These are phyloP conservation scores for Microctonus aethiopoides DNA, from an alignment of 2,888 invertebrate species.

Conservation along the genomic window DNA sequence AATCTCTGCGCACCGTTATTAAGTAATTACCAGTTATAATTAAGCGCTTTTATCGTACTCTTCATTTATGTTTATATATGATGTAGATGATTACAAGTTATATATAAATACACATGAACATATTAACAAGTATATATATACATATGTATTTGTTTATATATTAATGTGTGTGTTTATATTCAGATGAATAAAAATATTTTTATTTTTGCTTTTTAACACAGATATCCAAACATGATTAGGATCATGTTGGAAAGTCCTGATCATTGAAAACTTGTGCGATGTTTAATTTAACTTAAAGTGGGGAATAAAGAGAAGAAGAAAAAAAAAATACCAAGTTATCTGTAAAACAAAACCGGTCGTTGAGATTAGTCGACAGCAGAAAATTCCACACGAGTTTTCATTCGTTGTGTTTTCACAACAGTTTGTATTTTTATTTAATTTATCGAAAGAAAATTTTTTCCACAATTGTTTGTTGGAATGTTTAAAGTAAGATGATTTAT, in stretches of 20 bases:
- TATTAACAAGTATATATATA: neutral
- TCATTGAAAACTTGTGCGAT: constrained; percentile 30
- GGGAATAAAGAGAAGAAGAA: constrained; percentile 20
- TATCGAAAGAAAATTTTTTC: neutral
- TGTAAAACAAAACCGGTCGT: constrained; percentile 37
- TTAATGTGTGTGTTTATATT: no score
- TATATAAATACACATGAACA: neutral
- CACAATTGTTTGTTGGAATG: neutral
- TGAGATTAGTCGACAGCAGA: constrained; percentile 28
- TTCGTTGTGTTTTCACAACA: constrained; percentile 24
- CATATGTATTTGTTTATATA: neutral
- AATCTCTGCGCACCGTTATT: constrained; percentile 20
- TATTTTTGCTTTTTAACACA: constrained; percentile 1
- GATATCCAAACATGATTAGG: constrained; percentile 23
- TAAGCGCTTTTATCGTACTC: constrained; percentile 3
- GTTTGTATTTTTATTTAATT: constrained; percentile 7
- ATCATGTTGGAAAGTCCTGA: constrained; percentile 42
- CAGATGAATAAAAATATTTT: no score
- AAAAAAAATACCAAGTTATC: constrained; percentile 27
- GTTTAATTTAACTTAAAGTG: constrained; percentile 35
- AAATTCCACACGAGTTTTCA: constrained; percentile 32
- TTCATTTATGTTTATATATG: neutral
- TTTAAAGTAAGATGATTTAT: neutral
- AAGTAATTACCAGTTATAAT: constrained; percentile 22
- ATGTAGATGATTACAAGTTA: neutral